Evolutionary conservation across 92 coral and sea anemone species (phyloP).

Genomic region (Porites lobata): DNA sequence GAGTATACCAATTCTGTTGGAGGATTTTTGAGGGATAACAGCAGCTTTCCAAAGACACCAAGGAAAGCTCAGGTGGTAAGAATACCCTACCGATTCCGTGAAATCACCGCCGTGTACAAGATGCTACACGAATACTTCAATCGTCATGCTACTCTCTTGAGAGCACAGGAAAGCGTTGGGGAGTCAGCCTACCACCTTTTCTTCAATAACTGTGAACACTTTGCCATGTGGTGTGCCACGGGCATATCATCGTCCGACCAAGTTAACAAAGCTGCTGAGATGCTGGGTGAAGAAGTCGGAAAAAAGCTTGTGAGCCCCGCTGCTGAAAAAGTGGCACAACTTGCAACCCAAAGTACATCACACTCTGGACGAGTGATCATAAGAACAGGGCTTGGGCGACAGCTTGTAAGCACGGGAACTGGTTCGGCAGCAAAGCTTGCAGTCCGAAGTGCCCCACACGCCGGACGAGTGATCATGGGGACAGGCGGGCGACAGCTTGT

Average conservation of each 20-base stretch:
- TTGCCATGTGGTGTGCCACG: conserved; percentile 59
- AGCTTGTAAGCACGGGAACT: not conserved
- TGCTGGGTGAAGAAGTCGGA: not conserved
- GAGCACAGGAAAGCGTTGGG: conserved; percentile 36
- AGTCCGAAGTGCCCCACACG: not conserved
- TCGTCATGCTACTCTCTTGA: not conserved
- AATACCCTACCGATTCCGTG: not conserved
- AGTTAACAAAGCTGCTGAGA: not conserved
- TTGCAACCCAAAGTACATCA: not conserved
- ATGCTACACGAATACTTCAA: conserved; percentile 4
- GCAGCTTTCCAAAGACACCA: not conserved
- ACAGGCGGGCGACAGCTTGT: not conserved
- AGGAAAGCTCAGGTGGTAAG: conserved; percentile 18
- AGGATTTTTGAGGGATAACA: conserved; percentile 6
- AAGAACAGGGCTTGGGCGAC: not conserved
- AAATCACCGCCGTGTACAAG: not conserved
- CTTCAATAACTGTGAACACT: conserved; percentile 45
- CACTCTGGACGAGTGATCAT: too few relatives aligned
- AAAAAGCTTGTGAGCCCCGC: not conserved
- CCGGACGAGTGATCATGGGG: not conserved
- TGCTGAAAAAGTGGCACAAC: not conserved
- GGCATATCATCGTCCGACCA: conserved; percentile 29
- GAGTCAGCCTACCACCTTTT: conserved; percentile 22
- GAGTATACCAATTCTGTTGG: conserved; percentile 20
- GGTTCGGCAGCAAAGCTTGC: not conserved